A percentile compares a stretch with the other conserved stretches of the same genome.
Conservation (phyloP, 2,113 vertebrate species). For the Caloenas nicobarica region DNA sequence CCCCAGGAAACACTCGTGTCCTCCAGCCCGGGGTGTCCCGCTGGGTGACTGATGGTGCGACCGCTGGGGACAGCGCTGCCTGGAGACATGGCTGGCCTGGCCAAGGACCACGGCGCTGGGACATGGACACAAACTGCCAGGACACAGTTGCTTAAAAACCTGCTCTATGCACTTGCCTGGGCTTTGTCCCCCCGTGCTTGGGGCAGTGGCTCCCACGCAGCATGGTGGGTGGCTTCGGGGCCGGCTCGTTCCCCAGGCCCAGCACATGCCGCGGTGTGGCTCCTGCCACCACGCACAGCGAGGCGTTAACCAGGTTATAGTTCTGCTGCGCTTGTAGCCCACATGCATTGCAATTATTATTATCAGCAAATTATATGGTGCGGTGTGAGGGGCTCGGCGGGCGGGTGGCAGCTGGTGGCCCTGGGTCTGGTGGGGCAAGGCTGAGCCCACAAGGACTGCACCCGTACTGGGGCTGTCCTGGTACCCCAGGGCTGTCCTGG, state of each 20-base stretch:
- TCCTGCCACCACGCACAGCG: neutral
- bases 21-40: rapidly evolving
- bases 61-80: neutral
- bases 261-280: neutral
- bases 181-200: rapidly evolving
- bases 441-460: no score
- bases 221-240: rapidly evolving
- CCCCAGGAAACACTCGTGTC: neutral
- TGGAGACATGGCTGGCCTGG: neutral
- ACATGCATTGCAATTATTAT: neutral
- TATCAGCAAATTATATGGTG: conserved; percentile 23
- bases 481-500: neutral
- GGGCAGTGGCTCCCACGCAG: neutral
- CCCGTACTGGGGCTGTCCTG: no score
- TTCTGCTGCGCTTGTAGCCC: neutral
- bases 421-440: neutral
- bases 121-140: rapidly evolving
- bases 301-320: neutral
- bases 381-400: neutral
- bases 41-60: neutral
- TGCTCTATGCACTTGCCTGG: rapidly evolving
- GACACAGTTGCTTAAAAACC: rapidly evolving
- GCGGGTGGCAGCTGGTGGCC: neutral
- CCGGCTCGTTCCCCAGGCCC: neutral
- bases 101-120: neutral